A percentile compares a stretch with the other conserved stretches of the same genome.
Evolutionary conservation across 2,797 vertebrate species (phyloP).

Genomic region (Chromobotia macracanthus): DNA sequence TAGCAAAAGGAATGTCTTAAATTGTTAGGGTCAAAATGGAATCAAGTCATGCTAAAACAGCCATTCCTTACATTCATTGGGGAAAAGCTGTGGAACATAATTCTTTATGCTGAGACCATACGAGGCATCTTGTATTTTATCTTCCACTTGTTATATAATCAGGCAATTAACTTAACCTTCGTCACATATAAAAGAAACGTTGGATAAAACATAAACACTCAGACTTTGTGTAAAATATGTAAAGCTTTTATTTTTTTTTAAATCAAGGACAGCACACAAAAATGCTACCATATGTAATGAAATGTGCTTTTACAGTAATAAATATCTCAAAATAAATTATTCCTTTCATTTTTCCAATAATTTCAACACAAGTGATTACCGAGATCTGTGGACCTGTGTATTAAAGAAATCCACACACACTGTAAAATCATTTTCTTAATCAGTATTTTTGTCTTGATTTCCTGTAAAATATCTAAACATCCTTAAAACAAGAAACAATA

Average conservation of each 20-base stretch:
- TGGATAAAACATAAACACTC: constrained; percentile 9
- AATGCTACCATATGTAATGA: constrained; percentile 48
- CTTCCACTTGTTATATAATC: constrained; percentile 3
- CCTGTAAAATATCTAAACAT: not conserved
- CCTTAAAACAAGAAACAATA: not conserved
- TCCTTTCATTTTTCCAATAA: too few relatives aligned
- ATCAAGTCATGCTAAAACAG: not conserved
- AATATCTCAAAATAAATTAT: constrained; percentile 24
- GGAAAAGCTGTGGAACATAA: not conserved
- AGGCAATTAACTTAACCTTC: constrained; percentile 16
- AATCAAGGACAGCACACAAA: constrained; percentile 56
- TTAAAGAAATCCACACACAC: constrained; percentile 23
- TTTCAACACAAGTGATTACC: constrained; percentile 1
- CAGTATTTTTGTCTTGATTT: not conserved
- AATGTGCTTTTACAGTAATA: constrained; percentile 51
- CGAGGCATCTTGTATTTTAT: not conserved
- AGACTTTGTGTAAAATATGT: constrained; percentile 67
- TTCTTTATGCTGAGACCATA: not conserved
- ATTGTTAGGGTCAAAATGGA: constrained; percentile 33
- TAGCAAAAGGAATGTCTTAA: constrained; percentile 8
- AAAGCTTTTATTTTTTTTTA: constrained; percentile 69
- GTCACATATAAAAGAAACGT: not conserved
- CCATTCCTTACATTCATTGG: not conserved
- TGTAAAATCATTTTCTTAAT: not conserved
- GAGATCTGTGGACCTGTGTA: constrained; percentile 11